Evolutionary conservation across 2,797 vertebrate species (phyloP).

Genomic region (Telmatherina bonti): DNA sequence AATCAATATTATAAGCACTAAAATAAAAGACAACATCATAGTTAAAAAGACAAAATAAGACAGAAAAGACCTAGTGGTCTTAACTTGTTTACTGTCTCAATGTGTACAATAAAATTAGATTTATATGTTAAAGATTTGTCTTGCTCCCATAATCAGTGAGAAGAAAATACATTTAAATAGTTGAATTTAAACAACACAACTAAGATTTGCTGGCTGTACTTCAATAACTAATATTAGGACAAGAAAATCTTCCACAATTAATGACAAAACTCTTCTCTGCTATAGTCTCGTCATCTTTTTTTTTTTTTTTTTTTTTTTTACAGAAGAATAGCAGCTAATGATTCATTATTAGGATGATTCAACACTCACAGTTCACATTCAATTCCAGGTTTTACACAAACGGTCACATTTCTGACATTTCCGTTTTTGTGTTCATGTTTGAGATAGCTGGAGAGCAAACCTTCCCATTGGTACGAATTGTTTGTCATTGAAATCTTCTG

Average conservation of each 20-base stretch:
- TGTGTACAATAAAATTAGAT: background rate
- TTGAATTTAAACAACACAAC: background rate
- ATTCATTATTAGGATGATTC: conserved; percentile 36
- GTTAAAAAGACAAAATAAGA: too few relatives aligned
- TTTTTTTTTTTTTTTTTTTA: background rate
- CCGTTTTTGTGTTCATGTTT: background rate
- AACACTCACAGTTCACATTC: conserved; percentile 34
- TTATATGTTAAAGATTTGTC: background rate
- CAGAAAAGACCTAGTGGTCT: too few relatives aligned
- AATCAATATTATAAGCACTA: too few relatives aligned
- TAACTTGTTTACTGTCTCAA: background rate
- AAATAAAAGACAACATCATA: too few relatives aligned
- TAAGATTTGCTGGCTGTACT: background rate
- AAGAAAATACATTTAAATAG: background rate
- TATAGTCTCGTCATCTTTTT: conserved; percentile 23
- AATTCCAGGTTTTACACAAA: conserved; percentile 42
- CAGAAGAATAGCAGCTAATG: conserved; percentile 63
- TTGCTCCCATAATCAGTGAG: background rate
- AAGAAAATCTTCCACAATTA: conserved; percentile 4
- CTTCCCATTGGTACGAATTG: conserved; percentile 10
- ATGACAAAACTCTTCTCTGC: conserved; percentile 12
- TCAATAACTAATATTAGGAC: conserved; percentile 17
- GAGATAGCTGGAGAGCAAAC: conserved; percentile 20
- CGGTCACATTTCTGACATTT: conserved; percentile 15
- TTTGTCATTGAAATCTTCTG: conserved; percentile 34